phyloP scores from a whole-genome alignment of 2,113 vertebrate species.

The Tetrax tetrax region DNA sequence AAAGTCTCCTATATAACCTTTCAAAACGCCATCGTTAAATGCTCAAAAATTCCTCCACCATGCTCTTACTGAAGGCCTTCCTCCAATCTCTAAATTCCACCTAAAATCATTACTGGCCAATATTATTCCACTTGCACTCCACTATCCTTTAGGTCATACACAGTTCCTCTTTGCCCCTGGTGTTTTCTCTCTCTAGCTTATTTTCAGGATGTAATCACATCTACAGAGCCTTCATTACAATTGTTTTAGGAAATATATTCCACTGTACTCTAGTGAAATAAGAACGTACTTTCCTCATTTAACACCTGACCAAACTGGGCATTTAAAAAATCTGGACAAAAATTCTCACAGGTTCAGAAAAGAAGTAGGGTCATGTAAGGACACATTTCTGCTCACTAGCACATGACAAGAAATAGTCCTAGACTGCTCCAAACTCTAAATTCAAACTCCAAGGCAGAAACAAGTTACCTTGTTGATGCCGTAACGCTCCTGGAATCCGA shows the following conservation, averaged over 20 bases:
- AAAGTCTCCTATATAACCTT: neutral
- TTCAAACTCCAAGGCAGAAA: neutral
- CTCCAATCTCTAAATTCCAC: neutral
- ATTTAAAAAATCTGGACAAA: neutral
- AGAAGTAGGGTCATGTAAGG: neutral
- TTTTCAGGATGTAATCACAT: neutral
- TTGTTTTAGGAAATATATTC: neutral
- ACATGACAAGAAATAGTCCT: rapidly evolving
- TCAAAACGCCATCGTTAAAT: neutral
- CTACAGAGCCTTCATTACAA: neutral
- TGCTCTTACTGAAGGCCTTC: neutral
- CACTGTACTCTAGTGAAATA: neutral
- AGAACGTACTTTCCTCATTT: neutral
- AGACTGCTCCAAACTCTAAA: neutral
- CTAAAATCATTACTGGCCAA: neutral
- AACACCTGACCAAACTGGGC: neutral
- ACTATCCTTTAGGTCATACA: neutral
- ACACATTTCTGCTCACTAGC: neutral
- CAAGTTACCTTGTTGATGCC: slow-evolving; percentile 78
- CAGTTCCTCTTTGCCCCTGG: neutral
- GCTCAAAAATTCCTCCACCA: neutral
- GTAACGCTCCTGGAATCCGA: slow-evolving; percentile 73
- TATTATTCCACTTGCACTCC: neutral
- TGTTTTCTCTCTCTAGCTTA: neutral
- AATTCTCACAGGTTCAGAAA: neutral